Conservation (phyloP, 2,113 vertebrate species). For the Onychorhynchus coronatus region DNA sequence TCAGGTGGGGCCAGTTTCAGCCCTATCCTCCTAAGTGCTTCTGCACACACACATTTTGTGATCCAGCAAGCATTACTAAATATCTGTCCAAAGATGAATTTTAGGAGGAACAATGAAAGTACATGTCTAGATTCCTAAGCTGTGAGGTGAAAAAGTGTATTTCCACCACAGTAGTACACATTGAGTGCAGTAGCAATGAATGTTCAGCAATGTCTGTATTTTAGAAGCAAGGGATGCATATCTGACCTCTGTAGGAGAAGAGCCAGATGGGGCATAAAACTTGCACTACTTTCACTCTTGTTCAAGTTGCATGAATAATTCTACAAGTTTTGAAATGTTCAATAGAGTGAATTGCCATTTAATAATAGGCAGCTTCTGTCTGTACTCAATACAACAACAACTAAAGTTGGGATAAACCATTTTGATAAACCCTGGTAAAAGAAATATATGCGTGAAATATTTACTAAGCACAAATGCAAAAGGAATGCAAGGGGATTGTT, state of each 20-base stretch:
- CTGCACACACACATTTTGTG: not conserved
- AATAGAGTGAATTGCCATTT: not conserved
- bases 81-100: not conserved
- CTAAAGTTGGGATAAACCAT: not conserved
- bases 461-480: not conserved
- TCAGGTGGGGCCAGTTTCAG: not conserved
- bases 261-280: not conserved
- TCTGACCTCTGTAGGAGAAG: not conserved
- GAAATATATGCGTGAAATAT: not conserved
- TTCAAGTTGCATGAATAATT: not conserved
- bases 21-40: not conserved
- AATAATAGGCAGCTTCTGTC: not conserved
- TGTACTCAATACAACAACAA: not conserved
- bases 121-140: not conserved
- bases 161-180: not conserved
- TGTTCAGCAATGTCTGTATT: fast-evolving
- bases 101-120: not conserved
- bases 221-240: not conserved
- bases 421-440: not conserved
- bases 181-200: not conserved
- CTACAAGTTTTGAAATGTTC: not conserved
- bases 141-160: not conserved
- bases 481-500: not conserved
- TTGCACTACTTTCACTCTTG: not conserved
- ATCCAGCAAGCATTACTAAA: not conserved